These are phyloP conservation scores for Callionymus lyra DNA, from an alignment of 2,113 vertebrate genomes.

Conservation along the genomic window DNA sequence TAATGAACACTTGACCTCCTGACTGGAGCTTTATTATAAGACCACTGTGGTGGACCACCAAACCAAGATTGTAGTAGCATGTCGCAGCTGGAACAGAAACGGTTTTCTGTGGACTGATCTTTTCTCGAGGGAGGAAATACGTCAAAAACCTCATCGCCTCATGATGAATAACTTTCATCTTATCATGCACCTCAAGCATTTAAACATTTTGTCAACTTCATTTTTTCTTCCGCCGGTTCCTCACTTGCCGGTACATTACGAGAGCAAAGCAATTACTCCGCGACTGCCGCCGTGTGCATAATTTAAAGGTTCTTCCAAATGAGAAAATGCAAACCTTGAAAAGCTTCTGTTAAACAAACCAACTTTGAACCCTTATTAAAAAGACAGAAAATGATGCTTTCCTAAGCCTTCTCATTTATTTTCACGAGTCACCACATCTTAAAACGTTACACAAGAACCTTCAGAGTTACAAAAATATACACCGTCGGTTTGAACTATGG, in stretches of 20 bases:
- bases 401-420: conserved; percentile 36
- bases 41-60: too few species aligned
- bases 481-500: conserved; percentile 8
- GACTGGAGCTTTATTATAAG: too few species aligned
- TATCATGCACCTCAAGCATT: conserved; percentile 1
- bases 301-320: conserved; percentile 47
- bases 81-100: too few species aligned
- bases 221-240: conserved; percentile 12
- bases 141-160: conserved; percentile 8
- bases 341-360: conserved; percentile 40
- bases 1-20: too few species aligned
- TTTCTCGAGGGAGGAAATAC: neutral
- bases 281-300: conserved; percentile 17
- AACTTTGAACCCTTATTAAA: conserved; percentile 43
- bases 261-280: conserved; percentile 17
- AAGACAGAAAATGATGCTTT: conserved; percentile 37
- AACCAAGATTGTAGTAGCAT: too few species aligned
- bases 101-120: too few species aligned
- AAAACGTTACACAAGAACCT: neutral
- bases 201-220: conserved; percentile 12
- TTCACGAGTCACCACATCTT: conserved; percentile 22
- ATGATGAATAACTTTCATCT: neutral
- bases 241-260: conserved; percentile 18
- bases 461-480: conserved; percentile 9
- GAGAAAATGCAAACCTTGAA: conserved; percentile 31